A percentile compares a stretch with the other conserved stretches of the same genome.
phyloP scores from a whole-genome alignment of 2,113 vertebrate species.

The Pachyramphus minor region DNA sequence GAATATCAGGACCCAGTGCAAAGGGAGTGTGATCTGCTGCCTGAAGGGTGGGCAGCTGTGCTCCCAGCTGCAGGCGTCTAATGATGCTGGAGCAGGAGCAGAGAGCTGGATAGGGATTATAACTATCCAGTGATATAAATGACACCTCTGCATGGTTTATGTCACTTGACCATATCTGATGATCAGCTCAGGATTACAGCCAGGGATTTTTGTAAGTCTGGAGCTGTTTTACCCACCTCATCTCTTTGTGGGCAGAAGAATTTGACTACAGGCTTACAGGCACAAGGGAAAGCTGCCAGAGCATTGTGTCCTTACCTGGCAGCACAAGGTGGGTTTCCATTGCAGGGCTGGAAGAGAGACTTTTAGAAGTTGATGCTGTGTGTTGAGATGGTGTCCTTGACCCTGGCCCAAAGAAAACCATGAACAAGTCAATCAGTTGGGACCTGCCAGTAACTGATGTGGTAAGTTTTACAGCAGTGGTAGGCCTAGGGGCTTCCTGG shows the following conservation, averaged over 20 bases:
- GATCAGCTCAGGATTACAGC: neutral
- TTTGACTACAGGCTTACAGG: neutral
- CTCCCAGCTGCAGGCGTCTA: neutral
- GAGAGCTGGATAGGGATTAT: neutral
- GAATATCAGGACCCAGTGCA: neutral
- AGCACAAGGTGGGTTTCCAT: neutral
- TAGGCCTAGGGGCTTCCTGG: neutral
- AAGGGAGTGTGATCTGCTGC: neutral
- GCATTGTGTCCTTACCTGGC: conserved; percentile 17
- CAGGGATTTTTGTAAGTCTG: neutral
- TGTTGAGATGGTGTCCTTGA: neutral
- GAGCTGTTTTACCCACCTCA: neutral
- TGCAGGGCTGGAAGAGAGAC: neutral
- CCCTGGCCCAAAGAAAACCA: conserved; percentile 7
- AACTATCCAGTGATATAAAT: neutral
- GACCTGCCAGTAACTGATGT: neutral
- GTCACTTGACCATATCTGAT: neutral
- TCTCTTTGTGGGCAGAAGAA: neutral
- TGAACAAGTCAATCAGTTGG: neutral
- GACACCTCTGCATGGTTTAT: neutral
- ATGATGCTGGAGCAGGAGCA: neutral
- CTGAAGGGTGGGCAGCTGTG: neutral
- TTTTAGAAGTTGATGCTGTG: neutral
- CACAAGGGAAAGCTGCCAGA: neutral
- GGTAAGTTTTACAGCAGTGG: neutral